Percentiles rank a stretch among this genome's conserved stretches.
These are phyloP conservation scores for Hippocampus kuda DNA, from an alignment of 2,797 vertebrate genomes.

Conservation along the genomic window DNA sequence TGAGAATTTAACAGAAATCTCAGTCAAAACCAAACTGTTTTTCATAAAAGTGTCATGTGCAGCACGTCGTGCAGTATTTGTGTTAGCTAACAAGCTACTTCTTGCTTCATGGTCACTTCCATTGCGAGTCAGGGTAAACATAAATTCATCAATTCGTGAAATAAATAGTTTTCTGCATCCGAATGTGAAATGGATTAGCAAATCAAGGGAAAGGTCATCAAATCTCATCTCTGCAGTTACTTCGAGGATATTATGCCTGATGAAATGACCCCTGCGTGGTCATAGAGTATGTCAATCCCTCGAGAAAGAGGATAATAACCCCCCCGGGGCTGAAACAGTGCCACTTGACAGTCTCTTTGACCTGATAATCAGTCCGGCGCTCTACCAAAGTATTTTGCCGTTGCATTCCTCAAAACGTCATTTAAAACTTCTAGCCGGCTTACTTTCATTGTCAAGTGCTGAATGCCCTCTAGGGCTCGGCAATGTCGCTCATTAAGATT, in stretches of 20 bases:
- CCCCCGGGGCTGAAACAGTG: not conserved
- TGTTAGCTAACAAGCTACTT: not conserved
- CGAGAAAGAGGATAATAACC: not conserved
- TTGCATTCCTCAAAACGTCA: not conserved
- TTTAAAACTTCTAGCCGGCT: constrained; percentile 3
- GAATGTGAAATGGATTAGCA: not conserved
- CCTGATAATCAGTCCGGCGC: not conserved
- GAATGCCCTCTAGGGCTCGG: not conserved
- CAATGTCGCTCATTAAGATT: constrained; percentile 9
- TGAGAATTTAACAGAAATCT: too few species aligned
- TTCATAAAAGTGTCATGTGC: too few species aligned
- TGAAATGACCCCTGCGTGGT: not conserved
- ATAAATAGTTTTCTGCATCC: not conserved
- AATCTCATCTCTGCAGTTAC: not conserved
- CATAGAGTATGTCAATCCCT: not conserved
- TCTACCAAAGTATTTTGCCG: constrained; percentile 1
- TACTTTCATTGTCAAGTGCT: not conserved
- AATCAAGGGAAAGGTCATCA: not conserved
- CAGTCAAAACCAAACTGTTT: too few species aligned
- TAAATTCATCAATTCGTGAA: not conserved
- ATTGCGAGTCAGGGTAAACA: not conserved
- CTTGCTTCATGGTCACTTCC: not conserved
- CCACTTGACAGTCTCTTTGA: not conserved
- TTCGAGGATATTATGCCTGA: not conserved
- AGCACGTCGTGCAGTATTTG: too few species aligned